Evolutionary conservation across 2,797 vertebrate species (phyloP).

Genomic region (Cossypha heuglini): DNA sequence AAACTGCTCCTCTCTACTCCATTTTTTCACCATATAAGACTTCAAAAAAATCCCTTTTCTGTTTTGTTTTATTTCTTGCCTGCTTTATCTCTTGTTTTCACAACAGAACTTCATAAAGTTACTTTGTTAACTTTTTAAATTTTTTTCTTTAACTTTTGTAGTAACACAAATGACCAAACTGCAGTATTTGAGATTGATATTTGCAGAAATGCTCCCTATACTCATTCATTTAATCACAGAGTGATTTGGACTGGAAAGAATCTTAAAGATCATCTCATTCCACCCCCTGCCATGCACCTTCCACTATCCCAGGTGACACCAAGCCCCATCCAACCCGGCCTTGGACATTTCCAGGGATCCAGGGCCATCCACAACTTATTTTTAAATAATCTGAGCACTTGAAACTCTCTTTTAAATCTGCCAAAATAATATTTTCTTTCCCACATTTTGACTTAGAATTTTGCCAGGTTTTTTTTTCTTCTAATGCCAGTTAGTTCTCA

Average conservation of each 20-base stretch:
- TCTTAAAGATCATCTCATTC: not conserved
- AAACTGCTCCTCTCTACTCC: not conserved
- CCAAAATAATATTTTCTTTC: not conserved
- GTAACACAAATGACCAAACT: not conserved
- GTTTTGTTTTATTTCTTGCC: not conserved
- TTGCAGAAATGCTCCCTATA: not conserved
- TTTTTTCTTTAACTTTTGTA: not conserved
- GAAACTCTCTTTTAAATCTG: not conserved
- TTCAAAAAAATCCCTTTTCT: not conserved
- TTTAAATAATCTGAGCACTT: not conserved
- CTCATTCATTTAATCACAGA: not conserved
- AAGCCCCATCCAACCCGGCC: not conserved
- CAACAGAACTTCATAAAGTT: not conserved
- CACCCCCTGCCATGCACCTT: not conserved
- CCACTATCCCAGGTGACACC: accelerated
- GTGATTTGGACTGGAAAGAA: not conserved
- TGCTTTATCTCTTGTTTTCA: not conserved
- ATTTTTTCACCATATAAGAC: not conserved
- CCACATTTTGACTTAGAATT: not conserved
- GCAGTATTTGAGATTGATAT: not conserved
- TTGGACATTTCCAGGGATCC: accelerated
- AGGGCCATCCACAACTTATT: not conserved
- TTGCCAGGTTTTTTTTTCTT: not conserved
- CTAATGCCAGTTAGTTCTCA: not conserved
- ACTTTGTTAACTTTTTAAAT: not conserved